A percentile compares a stretch with the other conserved stretches of the same genome.
phyloP scores from a whole-genome alignment of 2,797 vertebrate species.

The Xenopus petersii region DNA sequence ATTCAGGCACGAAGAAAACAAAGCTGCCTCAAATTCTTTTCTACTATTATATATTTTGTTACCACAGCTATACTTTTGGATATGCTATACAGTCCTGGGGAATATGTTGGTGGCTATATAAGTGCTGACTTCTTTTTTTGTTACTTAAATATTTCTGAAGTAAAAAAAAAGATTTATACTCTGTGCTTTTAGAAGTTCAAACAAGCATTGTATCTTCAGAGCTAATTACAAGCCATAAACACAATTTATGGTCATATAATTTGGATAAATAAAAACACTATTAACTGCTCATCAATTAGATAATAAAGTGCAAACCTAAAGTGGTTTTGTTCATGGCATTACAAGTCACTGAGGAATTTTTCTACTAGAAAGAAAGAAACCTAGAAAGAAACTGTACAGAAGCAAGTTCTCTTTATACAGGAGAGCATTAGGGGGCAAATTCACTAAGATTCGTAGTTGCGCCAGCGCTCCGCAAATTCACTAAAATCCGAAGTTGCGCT shows the following conservation, averaged over 20 bases:
- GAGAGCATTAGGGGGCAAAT: background rate
- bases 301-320: slow-evolving; percentile 7
- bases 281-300: slow-evolving; percentile 34
- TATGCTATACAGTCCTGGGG: too few relatives aligned
- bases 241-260: slow-evolving; percentile 37
- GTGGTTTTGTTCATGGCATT: slow-evolving; percentile 47
- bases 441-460: too few relatives aligned
- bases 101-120: too few relatives aligned
- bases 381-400: slow-evolving; percentile 37
- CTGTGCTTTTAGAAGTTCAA: background rate
- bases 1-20: too few relatives aligned
- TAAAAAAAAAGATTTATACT: too few relatives aligned
- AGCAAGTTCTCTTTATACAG: background rate
- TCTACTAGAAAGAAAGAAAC: slow-evolving; percentile 32
- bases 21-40: too few relatives aligned
- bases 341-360: slow-evolving; percentile 37
- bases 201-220: background rate
- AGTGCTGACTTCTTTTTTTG: background rate
- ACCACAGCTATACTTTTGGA: too few relatives aligned
- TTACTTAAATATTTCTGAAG: background rate
- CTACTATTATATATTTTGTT: too few relatives aligned
- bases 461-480: too few relatives aligned
- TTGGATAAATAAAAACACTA: slow-evolving; percentile 42
- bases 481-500: too few relatives aligned
- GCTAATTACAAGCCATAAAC: slow-evolving; percentile 36